These are phyloP conservation scores for Lasioglossum calceatum DNA, from an alignment of 2,888 invertebrate species.

Conservation along the genomic window DNA sequence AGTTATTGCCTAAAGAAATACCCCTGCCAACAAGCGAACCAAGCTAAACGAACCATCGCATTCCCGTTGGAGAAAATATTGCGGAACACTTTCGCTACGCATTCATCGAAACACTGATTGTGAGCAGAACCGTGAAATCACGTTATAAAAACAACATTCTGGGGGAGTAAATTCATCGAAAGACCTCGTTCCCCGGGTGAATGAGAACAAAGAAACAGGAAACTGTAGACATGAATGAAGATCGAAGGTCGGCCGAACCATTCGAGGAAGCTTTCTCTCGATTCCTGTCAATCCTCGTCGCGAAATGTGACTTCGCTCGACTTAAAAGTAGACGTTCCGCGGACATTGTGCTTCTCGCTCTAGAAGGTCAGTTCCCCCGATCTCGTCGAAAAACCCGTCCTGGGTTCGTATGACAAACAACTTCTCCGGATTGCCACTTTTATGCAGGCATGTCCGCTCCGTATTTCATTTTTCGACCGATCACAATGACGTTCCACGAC, in stretches of 20 bases:
- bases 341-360: background rate
- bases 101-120: slow-evolving; percentile 13
- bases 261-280: slow-evolving; percentile 35
- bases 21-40: background rate
- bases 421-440: slow-evolving; percentile 21
- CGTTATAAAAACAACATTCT: background rate
- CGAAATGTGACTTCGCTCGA: slow-evolving; percentile 14
- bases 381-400: slow-evolving; percentile 27
- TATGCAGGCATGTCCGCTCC: background rate
- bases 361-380: slow-evolving; percentile 35
- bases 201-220: slow-evolving; percentile 36
- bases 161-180: background rate
- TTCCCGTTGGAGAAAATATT: slow-evolving; percentile 13
- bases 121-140: slow-evolving; percentile 27
- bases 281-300: background rate
- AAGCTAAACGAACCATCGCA: slow-evolving; percentile 3
- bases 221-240: slow-evolving; percentile 23
- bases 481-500: background rate
- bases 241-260: slow-evolving; percentile 22
- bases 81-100: slow-evolving; percentile 48
- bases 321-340: background rate
- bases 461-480: background rate
- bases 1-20: background rate
- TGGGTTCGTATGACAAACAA: slow-evolving; percentile 31
- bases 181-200: background rate